Conservation (phyloP, 2,797 vertebrate species). For the Taenioides sp. region DNA sequence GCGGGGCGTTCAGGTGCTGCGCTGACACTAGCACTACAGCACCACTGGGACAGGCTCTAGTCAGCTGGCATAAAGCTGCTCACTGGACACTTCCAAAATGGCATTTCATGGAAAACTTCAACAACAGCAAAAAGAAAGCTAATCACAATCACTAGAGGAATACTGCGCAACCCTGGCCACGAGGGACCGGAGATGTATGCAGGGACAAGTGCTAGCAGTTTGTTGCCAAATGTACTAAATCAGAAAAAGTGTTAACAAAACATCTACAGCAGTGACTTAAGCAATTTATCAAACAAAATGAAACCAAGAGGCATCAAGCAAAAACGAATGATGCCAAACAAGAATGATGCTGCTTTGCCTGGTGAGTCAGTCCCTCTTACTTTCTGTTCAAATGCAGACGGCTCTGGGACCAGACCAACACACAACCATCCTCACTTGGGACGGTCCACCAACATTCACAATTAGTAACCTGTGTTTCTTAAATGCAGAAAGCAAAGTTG, state of each 20-base stretch:
- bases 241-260: not conserved
- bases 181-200: no score
- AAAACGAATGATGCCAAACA: no score
- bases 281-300: no score
- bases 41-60: constrained; percentile 7
- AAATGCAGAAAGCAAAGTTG: no score
- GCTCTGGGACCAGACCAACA: no score
- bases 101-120: constrained; percentile 18
- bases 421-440: no score
- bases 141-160: not conserved
- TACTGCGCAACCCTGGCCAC: not conserved
- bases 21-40: constrained; percentile 20
- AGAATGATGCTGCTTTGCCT: not conserved
- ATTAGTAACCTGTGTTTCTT: no score
- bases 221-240: not conserved
- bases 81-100: constrained; percentile 19
- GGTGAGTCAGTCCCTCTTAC: no score
- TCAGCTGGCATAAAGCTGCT: constrained; percentile 16
- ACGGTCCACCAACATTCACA: no score
- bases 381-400: no score
- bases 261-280: no score
- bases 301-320: not conserved
- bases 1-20: constrained; percentile 18
- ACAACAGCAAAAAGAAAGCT: constrained; percentile 13
- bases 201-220: not conserved